Evolutionary conservation across 2,113 vertebrate species (phyloP), one percentile per base, ranked within the genome.

Genomic region (Pteropus alecto): DNA sequence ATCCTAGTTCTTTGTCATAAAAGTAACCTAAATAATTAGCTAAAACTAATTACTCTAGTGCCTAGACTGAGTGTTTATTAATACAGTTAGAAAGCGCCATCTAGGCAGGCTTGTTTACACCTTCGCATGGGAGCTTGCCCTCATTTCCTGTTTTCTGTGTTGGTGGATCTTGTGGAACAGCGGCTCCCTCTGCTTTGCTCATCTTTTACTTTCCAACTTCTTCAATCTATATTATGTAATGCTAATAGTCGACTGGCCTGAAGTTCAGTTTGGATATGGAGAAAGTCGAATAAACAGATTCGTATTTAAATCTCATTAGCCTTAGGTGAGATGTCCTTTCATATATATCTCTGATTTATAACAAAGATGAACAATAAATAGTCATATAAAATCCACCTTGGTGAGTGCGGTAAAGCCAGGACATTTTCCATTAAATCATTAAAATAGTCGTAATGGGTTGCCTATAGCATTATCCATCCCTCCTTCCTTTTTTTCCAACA

Each of bases 241-340:
- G 70, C 30, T 48, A 83, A 6, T 13, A 79, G 21, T 54, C 48
- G n/a, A 92, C 12, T 46, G 8, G 30, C 51, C 60, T 71, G 33
- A 41, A 38, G 13, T 79, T 63, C 63, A 63, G 41, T 73, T 90
- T 41, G 35, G 21, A 48, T n/a, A 12, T 79, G 58, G 19, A 51
- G 43, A 95, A 96, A 94, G 33, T 61, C 83, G 46, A 87, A 71
- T 83, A 87, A 38, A 9, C 48, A 85, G 74, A 24, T 19, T 87
- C 4, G 16, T 93, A 90, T 92, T 70, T 94, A 73, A 61, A 77
- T 90, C 18, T 56, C 38, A n/a, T 48, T 22, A 76, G 48, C 46
- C 15, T 90, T 82, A 48, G 0, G 30, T 70, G 65, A 94, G n/a
- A 93, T 43, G 19, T 90, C 19, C n/a, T 96, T 79, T 95, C 60